Evolutionary conservation across 1,140 invertebrate species (phyloP), one percentile per base, ranked within the genome.

Genomic region (Chironomus tepperi): DNA sequence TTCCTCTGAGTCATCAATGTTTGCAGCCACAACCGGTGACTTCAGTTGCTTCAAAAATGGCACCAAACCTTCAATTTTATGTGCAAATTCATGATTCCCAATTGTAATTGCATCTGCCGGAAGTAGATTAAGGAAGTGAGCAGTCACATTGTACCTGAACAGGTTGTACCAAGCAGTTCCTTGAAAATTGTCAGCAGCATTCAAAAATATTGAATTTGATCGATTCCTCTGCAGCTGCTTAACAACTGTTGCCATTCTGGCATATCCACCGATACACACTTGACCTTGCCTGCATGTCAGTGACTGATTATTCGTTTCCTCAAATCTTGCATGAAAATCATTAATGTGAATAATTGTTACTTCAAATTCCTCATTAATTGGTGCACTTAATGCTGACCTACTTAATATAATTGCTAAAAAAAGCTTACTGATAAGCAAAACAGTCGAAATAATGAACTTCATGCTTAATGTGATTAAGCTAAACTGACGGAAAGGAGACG

Each of bases 81-180:
- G 87, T 78, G 96, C 94, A 79, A 96, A 96, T 80, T 96, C 94
- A 78, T 96, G 94, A 80, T 96, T 96, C 7, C 94, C 94, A 12
- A 96, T 79, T 0, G 91, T 10, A 15, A 94, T 91, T 7, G 87
- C 93, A 77, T 94, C 92, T 75, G 93, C 89, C 1, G 88, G 88
- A 18, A 95, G 78, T 78, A 88, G 80, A 77, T 94, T 94, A 79
- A 95, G 87, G 79, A 95, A 93, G 74, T 89, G 80, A 15, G 89
- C 86, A 0, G 89, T 90, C 0, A 89, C 89, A 76, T 89, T 89
- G 87, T 91, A 93, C 75, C 88, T 86, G 74, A 90, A 87, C 16
- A 93, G 80, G 75, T 90, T 90, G 81, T 94, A 95, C 91, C 91
- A 95, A 1, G 94, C 83, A 0, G 93, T 95, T 0, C 93, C 94